Evolutionary conservation across 2,113 vertebrate species (phyloP).

Genomic region (Benitochromis conjunctus): DNA sequence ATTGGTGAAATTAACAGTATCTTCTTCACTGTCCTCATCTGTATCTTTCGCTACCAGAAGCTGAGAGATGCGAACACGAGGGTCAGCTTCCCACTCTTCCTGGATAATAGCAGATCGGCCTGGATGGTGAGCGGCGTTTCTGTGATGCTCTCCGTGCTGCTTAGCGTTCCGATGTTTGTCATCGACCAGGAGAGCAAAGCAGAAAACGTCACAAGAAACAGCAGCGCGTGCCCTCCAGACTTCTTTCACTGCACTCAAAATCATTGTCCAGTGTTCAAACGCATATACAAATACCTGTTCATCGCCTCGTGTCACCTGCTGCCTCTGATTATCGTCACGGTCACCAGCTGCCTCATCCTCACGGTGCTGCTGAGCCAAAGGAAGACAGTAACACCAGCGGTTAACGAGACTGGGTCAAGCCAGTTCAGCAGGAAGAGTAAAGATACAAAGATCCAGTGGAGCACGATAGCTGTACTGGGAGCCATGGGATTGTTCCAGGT

Average conservation of each 20-base stretch:
- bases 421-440: background rate
- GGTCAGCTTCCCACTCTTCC: conserved; percentile 39
- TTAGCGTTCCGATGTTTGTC: conserved; percentile 46
- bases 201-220: conserved; percentile 4
- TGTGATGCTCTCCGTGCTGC: background rate
- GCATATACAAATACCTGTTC: conserved; percentile 62
- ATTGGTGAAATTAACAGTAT: conserved; percentile 64
- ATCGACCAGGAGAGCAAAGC: background rate
- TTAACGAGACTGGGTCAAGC: background rate
- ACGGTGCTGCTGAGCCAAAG: conserved; percentile 46
- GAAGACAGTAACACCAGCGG: conserved; percentile 5
- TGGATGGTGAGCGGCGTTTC: conserved; percentile 31
- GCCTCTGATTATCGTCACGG: conserved; percentile 66
- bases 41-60: conserved; percentile 74
- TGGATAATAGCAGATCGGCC: conserved; percentile 59
- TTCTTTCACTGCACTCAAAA: conserved; percentile 60
- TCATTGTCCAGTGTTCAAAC: conserved; percentile 39
- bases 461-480: conserved; percentile 56
- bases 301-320: conserved; percentile 51
- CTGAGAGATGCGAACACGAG: conserved; percentile 46
- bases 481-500: conserved; percentile 73
- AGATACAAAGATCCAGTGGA: conserved; percentile 20
- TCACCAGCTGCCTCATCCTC: conserved; percentile 61
- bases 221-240: conserved; percentile 36
- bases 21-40: conserved; percentile 72